Evolutionary conservation across 2,797 vertebrate species (phyloP).

Genomic region (Parambassis ranga): DNA sequence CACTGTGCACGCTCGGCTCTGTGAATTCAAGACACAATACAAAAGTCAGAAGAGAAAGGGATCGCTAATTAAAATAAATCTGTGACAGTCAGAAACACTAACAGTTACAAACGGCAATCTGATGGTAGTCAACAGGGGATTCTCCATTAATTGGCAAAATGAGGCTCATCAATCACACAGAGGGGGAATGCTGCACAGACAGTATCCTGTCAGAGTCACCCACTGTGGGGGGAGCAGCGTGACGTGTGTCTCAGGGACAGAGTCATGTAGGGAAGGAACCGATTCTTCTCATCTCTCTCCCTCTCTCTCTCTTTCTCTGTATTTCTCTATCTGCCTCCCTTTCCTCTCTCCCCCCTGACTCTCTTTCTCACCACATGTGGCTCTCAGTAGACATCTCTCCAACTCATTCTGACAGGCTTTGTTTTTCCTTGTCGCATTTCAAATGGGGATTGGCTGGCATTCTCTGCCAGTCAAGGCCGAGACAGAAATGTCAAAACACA

Average conservation of each 20-base stretch:
- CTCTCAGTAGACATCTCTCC: conserved; percentile 68
- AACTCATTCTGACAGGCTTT: conserved; percentile 75
- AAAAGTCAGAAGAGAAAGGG: conserved; percentile 55
- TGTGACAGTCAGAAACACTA: conserved; percentile 79
- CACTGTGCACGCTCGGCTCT: conserved; percentile 32
- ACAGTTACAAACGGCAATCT: conserved; percentile 83
- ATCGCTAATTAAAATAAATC: conserved; percentile 80
- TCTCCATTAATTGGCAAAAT: conserved; percentile 86
- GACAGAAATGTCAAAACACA: conserved; percentile 73
- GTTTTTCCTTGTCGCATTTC: conserved; percentile 73
- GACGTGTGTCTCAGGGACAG: conserved; percentile 73
- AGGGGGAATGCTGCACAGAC: conserved; percentile 69
- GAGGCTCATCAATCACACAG: conserved; percentile 84
- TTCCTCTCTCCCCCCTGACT: background rate
- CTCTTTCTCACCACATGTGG: conserved; percentile 72
- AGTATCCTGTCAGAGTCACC: conserved; percentile 72
- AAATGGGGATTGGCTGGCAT: conserved; percentile 74
- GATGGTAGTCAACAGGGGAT: conserved; percentile 84
- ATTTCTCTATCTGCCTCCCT: conserved; percentile 1
- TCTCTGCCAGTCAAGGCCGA: conserved; percentile 70
- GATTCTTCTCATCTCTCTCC: conserved; percentile 27
- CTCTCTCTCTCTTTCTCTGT: background rate
- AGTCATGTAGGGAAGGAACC: conserved; percentile 61
- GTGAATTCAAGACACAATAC: conserved; percentile 47
- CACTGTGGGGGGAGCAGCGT: conserved; percentile 72